These are phyloP conservation scores for Pharmacophagus antenor DNA, from an alignment of 2,888 invertebrate genomes.

Conservation along the genomic window DNA sequence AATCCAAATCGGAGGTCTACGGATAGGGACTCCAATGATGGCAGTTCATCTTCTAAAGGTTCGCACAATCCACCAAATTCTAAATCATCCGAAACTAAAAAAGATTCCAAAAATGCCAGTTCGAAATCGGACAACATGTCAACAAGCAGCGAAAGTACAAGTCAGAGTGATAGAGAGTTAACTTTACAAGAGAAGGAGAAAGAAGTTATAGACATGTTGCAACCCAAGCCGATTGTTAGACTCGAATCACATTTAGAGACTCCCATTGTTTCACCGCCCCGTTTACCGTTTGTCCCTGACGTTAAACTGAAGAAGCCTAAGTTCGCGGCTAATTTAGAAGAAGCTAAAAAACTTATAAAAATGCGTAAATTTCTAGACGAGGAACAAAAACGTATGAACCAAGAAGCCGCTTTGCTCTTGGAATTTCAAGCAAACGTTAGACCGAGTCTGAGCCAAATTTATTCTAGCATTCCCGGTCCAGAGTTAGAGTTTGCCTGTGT, in stretches of 20 bases:
- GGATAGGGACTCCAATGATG: conserved; percentile 90
- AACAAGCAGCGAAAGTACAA: conserved; percentile 72
- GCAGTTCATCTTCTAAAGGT: conserved; percentile 77
- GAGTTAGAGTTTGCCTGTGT: conserved; percentile 74
- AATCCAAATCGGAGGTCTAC: conserved; percentile 86
- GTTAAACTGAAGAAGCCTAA: conserved; percentile 83
- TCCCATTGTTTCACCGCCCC: conserved; percentile 59
- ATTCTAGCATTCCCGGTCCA: conserved; percentile 72
- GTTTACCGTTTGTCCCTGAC: conserved; percentile 69
- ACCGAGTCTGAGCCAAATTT: conserved; percentile 72
- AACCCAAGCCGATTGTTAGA: conserved; percentile 57
- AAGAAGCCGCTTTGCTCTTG: conserved; percentile 69
- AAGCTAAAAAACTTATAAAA: conserved; percentile 84
- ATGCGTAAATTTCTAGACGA: conserved; percentile 83
- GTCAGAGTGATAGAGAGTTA: conserved; percentile 75
- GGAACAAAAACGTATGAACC: conserved; percentile 79
- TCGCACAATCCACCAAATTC: conserved; percentile 58
- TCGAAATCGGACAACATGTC: conserved; percentile 72
- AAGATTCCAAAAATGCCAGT: conserved; percentile 63
- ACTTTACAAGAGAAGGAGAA: conserved; percentile 43
- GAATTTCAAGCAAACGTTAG: conserved; percentile 76
- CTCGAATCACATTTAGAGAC: conserved; percentile 66
- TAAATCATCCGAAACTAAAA: conserved; percentile 62
- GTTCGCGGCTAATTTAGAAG: conserved; percentile 84
- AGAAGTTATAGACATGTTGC: conserved; percentile 37